Conservation (phyloP, 2,797 vertebrate genomes). For the Propithecus perrieri region DNA sequence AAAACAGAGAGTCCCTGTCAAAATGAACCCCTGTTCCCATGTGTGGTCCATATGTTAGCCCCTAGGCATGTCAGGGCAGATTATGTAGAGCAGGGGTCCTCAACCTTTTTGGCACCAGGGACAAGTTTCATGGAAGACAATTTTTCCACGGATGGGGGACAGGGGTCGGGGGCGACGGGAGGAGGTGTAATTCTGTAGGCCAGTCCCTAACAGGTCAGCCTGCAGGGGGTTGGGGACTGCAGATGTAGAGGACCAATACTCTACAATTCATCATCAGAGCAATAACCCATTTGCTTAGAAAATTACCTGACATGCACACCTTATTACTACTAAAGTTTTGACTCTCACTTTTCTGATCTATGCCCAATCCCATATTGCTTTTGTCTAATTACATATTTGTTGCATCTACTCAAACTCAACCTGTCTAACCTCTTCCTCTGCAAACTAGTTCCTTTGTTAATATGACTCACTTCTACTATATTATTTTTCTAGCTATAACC, state of each 20-base stretch:
- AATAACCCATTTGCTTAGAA: constrained; percentile 1
- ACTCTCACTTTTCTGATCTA: neutral
- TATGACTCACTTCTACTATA: neutral
- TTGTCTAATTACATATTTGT: neutral
- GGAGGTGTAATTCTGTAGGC: too few relatives aligned
- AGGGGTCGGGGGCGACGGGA: fast-evolving
- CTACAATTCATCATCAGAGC: neutral
- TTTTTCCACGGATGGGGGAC: too few relatives aligned
- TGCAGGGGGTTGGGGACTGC: too few relatives aligned
- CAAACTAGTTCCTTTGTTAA: neutral
- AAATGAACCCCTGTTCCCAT: neutral
- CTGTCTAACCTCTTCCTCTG: neutral
- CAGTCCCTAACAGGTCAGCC: too few relatives aligned
- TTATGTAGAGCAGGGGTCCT: neutral
- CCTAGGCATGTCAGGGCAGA: neutral
- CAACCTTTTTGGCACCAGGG: too few relatives aligned
- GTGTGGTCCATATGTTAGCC: neutral
- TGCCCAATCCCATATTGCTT: neutral
- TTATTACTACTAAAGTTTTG: constrained; percentile 11
- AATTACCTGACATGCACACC: neutral
- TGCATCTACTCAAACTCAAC: neutral
- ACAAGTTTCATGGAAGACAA: too few relatives aligned
- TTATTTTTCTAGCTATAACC: neutral
- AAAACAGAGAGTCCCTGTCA: neutral
- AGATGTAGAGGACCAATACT: neutral